Base-by-base conservation (phyloP, 2,888 invertebrate species). In the Stenchaetothrips biformis region DNA sequence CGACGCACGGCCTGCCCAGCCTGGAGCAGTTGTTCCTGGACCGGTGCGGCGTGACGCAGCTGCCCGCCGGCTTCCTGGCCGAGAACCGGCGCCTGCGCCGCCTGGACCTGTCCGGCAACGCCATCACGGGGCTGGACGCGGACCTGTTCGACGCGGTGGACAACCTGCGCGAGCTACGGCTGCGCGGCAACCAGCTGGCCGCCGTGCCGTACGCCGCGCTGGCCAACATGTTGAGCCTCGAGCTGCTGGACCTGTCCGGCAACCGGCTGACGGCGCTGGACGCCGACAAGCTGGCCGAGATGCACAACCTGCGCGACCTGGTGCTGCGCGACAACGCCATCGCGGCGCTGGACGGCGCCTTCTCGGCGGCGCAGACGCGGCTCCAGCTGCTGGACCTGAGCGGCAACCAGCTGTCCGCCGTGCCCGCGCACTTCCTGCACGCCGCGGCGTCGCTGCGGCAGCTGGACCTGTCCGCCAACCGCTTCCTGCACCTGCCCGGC, bases 381-480 rank as follows among this genome's bases (percentile, higher is more conserved):
- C 87, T 95, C 78, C 88, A 92, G 53, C 91, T 90, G 13, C 91
- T 95, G 81, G 94, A 95, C 86, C 89, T 95, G 81, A 94, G 93
- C 84, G 91, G 91, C 81, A 95, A 95, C 86, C 89, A 91, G 83
- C 86, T 95, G 83, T 90, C 93, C 49, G 92, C 93, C 81, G 88
- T 95, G 82, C 94, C 95, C 49, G 92, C 93, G 37, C 95, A 95
- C 86, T 95, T 95, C 87, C 92, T 95, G 83, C 91, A 92, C 83
- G 81, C 91, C 92, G 93, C 94, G 11, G 88, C 90, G 81, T 90
- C 92, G 78, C 86, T 95, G 78, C 91, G 93, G 82, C 91, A 92
- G 83, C 90, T 95, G 81, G 94, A 95, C 85, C 86, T 95, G 82
- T 93, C 95, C 0, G 90, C 89, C 82, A 96, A 96, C 88, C 90